These are phyloP conservation scores for Myotis yumanensis DNA, from an alignment of 2,113 vertebrate species.

Conservation along the genomic window DNA sequence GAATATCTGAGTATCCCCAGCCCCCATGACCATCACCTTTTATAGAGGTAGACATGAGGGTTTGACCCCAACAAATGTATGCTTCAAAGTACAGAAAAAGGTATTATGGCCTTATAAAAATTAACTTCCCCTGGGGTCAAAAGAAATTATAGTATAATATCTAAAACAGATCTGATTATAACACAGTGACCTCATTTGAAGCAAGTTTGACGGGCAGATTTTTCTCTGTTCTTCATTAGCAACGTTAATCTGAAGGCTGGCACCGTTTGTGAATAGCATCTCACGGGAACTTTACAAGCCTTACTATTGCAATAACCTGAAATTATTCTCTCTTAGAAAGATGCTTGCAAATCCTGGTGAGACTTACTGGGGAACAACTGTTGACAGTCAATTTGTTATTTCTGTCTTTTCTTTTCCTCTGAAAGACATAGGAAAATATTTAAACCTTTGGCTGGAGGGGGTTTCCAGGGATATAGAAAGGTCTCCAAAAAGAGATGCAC, in stretches of 20 bases:
- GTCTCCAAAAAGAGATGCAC: background rate
- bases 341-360: background rate
- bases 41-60: background rate
- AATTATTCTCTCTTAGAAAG: slow-evolving; percentile 16
- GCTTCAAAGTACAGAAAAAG: background rate
- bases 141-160: slow-evolving; percentile 25
- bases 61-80: background rate
- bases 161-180: slow-evolving; percentile 1
- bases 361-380: slow-evolving; percentile 2
- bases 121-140: background rate
- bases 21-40: background rate
- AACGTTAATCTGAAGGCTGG: slow-evolving; percentile 16
- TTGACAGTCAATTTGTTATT: background rate
- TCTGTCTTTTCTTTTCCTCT: background rate
- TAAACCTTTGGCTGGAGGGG: background rate
- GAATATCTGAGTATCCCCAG: background rate
- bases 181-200: background rate
- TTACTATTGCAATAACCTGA: background rate
- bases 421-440: background rate
- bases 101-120: background rate
- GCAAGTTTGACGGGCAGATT: slow-evolving; percentile 13
- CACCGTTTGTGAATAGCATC: background rate
- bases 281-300: background rate
- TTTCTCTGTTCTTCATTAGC: background rate
- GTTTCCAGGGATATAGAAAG: background rate